Conservation (phyloP, 2,113 vertebrate species). For the Dasyprocta punctata region DNA sequence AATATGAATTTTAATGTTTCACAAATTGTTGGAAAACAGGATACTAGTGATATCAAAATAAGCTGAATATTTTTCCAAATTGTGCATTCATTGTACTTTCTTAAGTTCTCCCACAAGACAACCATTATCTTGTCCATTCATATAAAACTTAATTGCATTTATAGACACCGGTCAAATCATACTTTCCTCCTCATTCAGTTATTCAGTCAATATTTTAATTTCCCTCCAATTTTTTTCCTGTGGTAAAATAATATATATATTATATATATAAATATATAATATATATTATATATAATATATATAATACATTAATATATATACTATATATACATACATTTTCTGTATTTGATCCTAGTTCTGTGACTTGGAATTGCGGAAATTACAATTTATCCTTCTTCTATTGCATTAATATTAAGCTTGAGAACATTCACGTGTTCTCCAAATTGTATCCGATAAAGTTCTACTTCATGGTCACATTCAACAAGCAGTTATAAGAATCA, state of each 20-base stretch:
- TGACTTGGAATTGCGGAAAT: neutral
- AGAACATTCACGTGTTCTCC: neutral
- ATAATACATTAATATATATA: no score
- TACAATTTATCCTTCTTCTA: neutral
- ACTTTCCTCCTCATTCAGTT: neutral
- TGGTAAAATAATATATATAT: neutral
- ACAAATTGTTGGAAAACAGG: neutral
- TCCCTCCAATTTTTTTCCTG: neutral
- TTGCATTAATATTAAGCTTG: neutral
- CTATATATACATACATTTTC: no score
- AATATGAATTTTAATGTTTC: neutral
- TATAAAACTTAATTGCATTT: neutral
- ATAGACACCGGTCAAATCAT: neutral
- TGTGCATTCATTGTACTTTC: neutral
- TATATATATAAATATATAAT: no score
- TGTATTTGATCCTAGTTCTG: neutral
- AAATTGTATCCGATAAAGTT: neutral
- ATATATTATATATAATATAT: no score
- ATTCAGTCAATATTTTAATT: neutral
- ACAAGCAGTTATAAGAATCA: neutral
- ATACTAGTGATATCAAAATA: neutral
- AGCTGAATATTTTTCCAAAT: neutral
- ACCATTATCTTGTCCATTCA: neutral
- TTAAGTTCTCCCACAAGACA: neutral
- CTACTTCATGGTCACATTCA: neutral